A percentile compares a stretch with the other conserved stretches of the same genome.
Conservation (phyloP, 2,797 vertebrate genomes). For the Sebastes paucispinis region DNA sequence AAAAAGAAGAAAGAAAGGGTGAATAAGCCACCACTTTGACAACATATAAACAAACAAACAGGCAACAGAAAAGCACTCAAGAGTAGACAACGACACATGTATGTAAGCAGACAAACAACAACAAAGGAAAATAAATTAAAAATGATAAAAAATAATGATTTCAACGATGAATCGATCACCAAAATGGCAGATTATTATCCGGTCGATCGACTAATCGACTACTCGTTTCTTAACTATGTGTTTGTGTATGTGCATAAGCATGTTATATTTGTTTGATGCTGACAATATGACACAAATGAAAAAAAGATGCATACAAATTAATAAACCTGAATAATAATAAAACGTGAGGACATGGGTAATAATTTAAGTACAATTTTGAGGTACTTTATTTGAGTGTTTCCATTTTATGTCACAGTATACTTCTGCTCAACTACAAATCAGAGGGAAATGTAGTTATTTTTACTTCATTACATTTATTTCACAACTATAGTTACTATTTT, state of each 20-base stretch:
- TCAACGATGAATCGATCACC: too few species aligned
- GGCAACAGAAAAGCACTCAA: background rate
- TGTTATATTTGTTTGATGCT: background rate
- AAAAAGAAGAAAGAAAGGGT: background rate
- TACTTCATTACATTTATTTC: background rate
- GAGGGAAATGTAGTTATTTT: background rate
- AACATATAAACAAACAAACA: background rate
- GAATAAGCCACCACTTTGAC: background rate
- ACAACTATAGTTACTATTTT: background rate
- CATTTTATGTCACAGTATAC: background rate
- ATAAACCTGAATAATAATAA: background rate
- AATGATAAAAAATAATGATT: background rate
- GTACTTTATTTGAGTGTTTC: background rate
- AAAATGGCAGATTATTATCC: too few species aligned
- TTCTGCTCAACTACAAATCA: background rate
- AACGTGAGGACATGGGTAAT: background rate
- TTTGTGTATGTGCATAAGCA: background rate
- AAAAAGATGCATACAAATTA: background rate
- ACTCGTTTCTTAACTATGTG: background rate
- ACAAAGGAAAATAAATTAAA: background rate
- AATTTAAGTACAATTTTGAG: background rate
- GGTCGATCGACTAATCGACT: too few species aligned
- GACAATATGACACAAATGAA: background rate
- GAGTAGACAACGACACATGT: background rate
- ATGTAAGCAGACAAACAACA: background rate